Base-by-base conservation (phyloP, 2,888 invertebrate genomes). In the Acleris literana region DNA sequence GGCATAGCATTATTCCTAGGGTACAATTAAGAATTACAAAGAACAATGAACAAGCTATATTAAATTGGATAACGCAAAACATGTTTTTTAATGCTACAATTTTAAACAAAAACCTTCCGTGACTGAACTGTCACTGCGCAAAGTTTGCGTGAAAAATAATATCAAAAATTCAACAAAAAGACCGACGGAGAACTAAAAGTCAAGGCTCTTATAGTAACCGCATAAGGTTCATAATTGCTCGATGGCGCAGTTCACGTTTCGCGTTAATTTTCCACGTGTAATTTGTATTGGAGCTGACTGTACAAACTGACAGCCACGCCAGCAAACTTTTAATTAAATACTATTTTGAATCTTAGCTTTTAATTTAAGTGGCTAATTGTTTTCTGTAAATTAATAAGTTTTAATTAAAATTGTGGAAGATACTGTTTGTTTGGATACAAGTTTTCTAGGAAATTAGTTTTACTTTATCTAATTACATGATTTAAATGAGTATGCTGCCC, bases 321-420 rank as follows among this genome's bases (percentile, higher is more conserved):
- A 54, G 18, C 46, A 16, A 25, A 51, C 22, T 22, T 51, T 17
- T 29, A 53, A 29, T 53, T 29, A 29, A 25, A 53, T 25, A 46
- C 46, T 53, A 53, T 53, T 53, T 53, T 53, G 9, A 53, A 20
- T 29, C 29, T 53, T 53, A 17, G 16, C 20, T n/a, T 53, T 53
- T 52, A n/a, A 53, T 53, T 53, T 17, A 53, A 17, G 46, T 17
- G 16, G 13, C 17, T n/a, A 46, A 46, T 46, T 46, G 46, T 46
- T 46, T 46, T n/a, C 6, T 46, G 46, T 17, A 16, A 46, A 44
- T 44, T 46, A 46, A 46, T 46, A 46, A 46, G 46, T n/a, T 46
- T n/a, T 46, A 46, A 46, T 46, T 16, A n/a, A 46, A n/a, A 16
- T 17, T 7, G 16, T 46, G 46, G 17, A 46, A 17, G 17, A 17